Evolutionary conservation across 2,113 vertebrate species (phyloP), one percentile per base, ranked within the genome.

Genomic region (Limanda limanda): DNA sequence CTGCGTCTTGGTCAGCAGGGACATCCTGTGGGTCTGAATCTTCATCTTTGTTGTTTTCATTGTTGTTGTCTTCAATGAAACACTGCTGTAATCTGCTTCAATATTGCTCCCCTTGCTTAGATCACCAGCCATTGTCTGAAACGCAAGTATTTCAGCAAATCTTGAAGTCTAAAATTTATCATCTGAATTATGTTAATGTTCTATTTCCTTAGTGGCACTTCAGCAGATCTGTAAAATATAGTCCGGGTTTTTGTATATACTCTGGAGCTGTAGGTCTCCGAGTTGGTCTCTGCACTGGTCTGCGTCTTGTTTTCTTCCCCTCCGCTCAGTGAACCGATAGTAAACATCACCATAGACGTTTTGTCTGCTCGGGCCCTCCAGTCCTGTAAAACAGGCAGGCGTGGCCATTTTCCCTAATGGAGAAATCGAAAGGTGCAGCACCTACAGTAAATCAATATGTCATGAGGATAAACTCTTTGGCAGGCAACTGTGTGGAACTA

Each of bases 401-500:
- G 85, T 85, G 89, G 88, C 86, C 88, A 85, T 88, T 92, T 86
- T 82, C 78, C 81, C 82, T 92, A 91, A 93, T 93, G 88, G 86
- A 87, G 88, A 91, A 92, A 91, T 93, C 84, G 83, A 91, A 91
- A 89, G 84, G 85, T 88, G 89, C 90, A 81, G 78, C 91, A 87
- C 88, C 90, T 85, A 60, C 82, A 78, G 86, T 86, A 88, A 88
- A 92, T 92, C 92, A 87, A 92, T 92, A 92, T 56, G 75, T 85
- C 82, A 58, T 65, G 78, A 84, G 79, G 70, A 86, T 65, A 80
- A 83, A 87, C 6, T 84, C 82, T 24, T 74, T 82, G 76, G 68
- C 83, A 87, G 84, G 55, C 83, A 70, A 37, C 71, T 74, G 80
- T 80, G 77, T 78, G 68, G 66, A 78, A 47, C 40, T 24, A 67